Base-by-base conservation (phyloP, 2,888 invertebrate genomes). In the Acronicta alni region DNA sequence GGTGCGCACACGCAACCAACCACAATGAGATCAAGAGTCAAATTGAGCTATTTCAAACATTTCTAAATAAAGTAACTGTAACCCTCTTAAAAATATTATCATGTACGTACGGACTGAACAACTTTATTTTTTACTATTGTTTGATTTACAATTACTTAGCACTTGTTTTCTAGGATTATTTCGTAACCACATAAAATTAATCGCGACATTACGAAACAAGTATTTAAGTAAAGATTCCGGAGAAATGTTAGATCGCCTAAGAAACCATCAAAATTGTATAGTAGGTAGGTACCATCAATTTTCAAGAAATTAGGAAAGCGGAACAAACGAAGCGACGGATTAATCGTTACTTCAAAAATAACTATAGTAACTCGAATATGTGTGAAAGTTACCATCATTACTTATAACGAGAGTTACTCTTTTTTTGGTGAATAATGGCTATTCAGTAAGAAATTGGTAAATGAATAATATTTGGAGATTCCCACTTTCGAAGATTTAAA, bases 261-360 rank as follows among this genome's bases (percentile, higher is more conserved):
- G 57, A 61, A 69, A 69, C 72, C 61, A 74, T 71, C 64, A 81
- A 78, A 71, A 32, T 3, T 68, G 61, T 60, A 67, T 65, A 68
- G 66, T n/a, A n/a, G n/a, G n/a, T n/a, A n/a, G n/a, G n/a, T 72
- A 72, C 77, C 65, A 79, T 74, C 69, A 59, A 80, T 79, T 79
- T 78, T 77, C 74, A 81, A 77, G 59, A 79, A 82, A 77, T 79
- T 80, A 87, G 83, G 84, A 89, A 89, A 89, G 89, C 88, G 89
- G 86, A 88, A 88, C 89, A 81, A 81, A 81, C 75, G 73, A 81
- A 76, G 72, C 74, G 74, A 73, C 80, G 48, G 73, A 74, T 75
- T 67, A 75, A 79, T 76, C 66, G 57, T 71, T 71, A 77, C 78
- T 79, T 79, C 62, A 63, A 67, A 69, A 73, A 81, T 73, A 69